phyloP scores from a whole-genome alignment of 2,113 vertebrate genomes.

The Syrrhaptes paradoxus region DNA sequence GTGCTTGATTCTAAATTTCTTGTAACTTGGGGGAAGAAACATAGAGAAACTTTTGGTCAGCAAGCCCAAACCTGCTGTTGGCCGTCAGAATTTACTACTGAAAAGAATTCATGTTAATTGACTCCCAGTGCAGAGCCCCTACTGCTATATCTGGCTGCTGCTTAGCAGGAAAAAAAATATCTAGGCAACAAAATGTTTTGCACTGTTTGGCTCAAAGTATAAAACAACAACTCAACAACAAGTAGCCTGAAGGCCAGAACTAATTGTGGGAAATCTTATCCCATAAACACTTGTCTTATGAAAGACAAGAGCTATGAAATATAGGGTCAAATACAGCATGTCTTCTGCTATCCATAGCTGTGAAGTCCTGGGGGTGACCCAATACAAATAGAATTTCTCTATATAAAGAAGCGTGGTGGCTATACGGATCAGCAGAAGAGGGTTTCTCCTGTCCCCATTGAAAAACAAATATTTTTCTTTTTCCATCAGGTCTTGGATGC shows the following conservation, averaged over 20 bases:
- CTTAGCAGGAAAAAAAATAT: neutral
- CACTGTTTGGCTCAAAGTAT: neutral
- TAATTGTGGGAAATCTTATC: neutral
- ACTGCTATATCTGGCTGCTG: neutral
- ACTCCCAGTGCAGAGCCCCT: neutral
- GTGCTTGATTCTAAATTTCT: neutral
- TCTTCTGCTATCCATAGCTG: neutral
- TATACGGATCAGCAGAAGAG: neutral
- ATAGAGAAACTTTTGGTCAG: neutral
- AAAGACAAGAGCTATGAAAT: neutral
- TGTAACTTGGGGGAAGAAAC: neutral
- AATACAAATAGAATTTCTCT: neutral
- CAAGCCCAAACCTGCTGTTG: neutral
- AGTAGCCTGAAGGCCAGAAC: neutral
- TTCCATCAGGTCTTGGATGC: neutral
- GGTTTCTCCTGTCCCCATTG: neutral
- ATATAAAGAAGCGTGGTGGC: neutral
- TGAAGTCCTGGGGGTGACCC: neutral
- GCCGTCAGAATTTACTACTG: neutral
- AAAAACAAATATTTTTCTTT: neutral
- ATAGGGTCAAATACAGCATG: neutral
- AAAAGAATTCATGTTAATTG: neutral
- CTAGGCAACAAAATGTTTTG: constrained; percentile 38
- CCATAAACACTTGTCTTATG: neutral
- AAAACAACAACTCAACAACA: neutral